A percentile compares a stretch with the other conserved stretches of the same genome.
phyloP scores from a whole-genome alignment of 1,140 invertebrate species.

The Sarcophaga bullata region DNA sequence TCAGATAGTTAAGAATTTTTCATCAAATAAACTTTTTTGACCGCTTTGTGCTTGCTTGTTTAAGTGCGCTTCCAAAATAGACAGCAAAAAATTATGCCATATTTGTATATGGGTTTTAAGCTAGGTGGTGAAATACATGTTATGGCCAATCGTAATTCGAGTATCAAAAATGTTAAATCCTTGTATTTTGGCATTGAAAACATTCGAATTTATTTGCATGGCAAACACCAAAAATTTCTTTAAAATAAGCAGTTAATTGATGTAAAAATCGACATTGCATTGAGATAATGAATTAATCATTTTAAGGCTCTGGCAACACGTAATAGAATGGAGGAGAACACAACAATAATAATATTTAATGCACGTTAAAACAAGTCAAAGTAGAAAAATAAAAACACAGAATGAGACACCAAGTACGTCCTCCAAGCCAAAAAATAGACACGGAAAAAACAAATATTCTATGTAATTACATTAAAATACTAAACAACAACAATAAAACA shows the following conservation, averaged over 20 bases:
- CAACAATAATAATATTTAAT: not conserved
- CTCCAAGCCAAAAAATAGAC: not conserved
- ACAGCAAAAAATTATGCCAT: too few relatives aligned
- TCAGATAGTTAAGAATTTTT: too few relatives aligned
- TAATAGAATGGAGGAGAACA: not conserved
- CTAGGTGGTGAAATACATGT: not conserved
- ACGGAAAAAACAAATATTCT: not conserved
- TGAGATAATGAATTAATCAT: not conserved
- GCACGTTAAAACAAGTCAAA: not conserved
- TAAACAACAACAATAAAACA: not conserved
- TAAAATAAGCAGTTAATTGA: too few relatives aligned
- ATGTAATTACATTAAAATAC: not conserved
- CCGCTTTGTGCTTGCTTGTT: too few relatives aligned
- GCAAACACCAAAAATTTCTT: too few relatives aligned
- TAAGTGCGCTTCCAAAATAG: too few relatives aligned
- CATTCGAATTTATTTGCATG: too few relatives aligned
- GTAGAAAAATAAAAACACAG: not conserved
- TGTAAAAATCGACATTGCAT: too few relatives aligned
- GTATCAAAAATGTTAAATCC: not conserved
- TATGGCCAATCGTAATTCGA: not conserved
- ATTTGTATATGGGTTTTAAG: too few relatives aligned
- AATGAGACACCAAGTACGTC: conserved; percentile 9
- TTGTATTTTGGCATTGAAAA: too few relatives aligned
- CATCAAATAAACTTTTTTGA: too few relatives aligned
- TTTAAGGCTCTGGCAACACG: not conserved